Base-by-base conservation (phyloP, 2,888 invertebrate genomes). In the Tridacna crocea region DNA sequence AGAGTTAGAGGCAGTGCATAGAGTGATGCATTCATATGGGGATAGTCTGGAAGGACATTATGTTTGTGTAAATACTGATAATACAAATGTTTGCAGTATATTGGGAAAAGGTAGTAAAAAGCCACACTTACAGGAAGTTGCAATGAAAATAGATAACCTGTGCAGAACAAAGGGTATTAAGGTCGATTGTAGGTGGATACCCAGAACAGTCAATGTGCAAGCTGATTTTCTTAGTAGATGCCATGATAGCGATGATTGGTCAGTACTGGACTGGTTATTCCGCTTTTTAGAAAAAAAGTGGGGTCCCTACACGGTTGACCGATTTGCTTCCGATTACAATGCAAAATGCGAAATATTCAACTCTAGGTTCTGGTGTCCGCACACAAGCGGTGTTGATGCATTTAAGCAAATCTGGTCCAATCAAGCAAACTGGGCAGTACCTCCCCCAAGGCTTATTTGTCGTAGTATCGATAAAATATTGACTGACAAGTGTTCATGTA, bases 141-240 rank as follows among this genome's bases (percentile, higher is more conserved):
- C 84, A n/a, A 10, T 84, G 13, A 36, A 77, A 15, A 68, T 88
- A 51, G 73, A 73, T 74, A 24, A 63, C 55, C 22, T 76, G 24
- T 85, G 80, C 79, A 72, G 48, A 58, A 65, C 65, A 24, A 72
- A 82, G 58, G 61, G 60, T 26, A 75, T 85, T 26, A 22, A 24
- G 19, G 22, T 88, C 3, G 72, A 75, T 24, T 76, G 79, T 36
- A 75, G 73, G 58, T 85, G 84, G 88, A 66, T 88, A 47, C 80
- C 83, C 17, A 77, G 85, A 55, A 26, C 63, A 27, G 15, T 63
- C 22, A 84, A 88, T 75, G 36, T 26, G 27, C 46, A 60, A 26
- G 87, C 87, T 15, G 88, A 88, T 74, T 70, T 51, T 79, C 55
- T 85, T 2, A 85, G 78, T 73, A 77, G 72, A 22, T 74, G 84